A percentile compares a stretch with the other conserved stretches of the same genome.
phyloP scores from a whole-genome alignment of 92 coral and sea anemone species.

The Epizoanthus fatuus region DNA sequence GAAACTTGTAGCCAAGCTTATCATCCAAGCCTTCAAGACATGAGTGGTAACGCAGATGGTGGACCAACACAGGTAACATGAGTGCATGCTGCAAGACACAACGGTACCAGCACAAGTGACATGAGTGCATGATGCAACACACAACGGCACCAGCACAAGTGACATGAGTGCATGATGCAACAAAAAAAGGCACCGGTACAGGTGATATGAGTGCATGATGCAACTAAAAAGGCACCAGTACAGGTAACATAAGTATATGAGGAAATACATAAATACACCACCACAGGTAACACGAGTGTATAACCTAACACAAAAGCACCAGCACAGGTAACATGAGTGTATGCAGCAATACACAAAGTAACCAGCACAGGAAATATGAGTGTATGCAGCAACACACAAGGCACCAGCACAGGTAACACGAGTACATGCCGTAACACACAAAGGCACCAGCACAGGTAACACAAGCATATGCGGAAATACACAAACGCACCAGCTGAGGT shows the following conservation, averaged over 20 bases:
- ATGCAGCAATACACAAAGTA: background rate
- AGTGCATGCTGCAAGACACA: constrained; percentile 82
- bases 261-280: background rate
- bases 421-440: constrained; percentile 77
- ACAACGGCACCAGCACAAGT: background rate
- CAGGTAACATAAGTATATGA: constrained; percentile 70
- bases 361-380: background rate
- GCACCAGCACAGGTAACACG: constrained; percentile 90
- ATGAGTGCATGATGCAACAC: too few relatives aligned
- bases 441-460: too few relatives aligned
- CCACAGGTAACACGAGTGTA: constrained; percentile 69
- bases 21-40: constrained; percentile 83
- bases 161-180: background rate
- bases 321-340: too few relatives aligned
- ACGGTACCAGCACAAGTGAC: background rate
- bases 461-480: background rate
- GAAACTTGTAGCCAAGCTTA: constrained; percentile 88
- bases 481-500: background rate
- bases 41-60: constrained; percentile 91
- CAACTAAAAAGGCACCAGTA: background rate
- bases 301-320: constrained; percentile 54
- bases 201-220: background rate
- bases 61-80: constrained; percentile 92
- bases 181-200: background rate
- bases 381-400: constrained; percentile 80